A percentile compares a stretch with the other conserved stretches of the same genome.
Conservation (phyloP, 2,113 vertebrate species). For the Zootoca vivipara region DNA sequence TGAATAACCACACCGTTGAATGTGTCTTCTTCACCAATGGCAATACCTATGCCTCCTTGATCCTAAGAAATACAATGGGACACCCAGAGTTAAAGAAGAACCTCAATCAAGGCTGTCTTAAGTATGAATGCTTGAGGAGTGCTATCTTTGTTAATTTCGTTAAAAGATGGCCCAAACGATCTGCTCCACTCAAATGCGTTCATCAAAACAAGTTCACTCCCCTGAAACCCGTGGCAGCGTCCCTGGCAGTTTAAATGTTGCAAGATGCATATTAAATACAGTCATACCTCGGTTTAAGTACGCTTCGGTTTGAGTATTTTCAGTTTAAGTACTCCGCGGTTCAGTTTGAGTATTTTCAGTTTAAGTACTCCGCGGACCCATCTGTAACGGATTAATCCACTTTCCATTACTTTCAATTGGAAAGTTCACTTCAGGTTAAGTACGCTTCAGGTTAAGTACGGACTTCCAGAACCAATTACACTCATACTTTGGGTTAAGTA, state of each 20-base stretch:
- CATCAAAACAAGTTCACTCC: neutral
- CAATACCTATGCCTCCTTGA: slow-evolving; percentile 84
- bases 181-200: neutral
- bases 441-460: too few species aligned
- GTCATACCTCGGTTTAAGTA: too few species aligned
- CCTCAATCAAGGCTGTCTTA: neutral
- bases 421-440: too few species aligned
- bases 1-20: slow-evolving; percentile 79
- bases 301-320: too few species aligned
- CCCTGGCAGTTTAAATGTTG: neutral
- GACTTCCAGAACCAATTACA: too few species aligned
- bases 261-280: too few species aligned
- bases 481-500: too few species aligned
- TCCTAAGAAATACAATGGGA: slow-evolving; percentile 74
- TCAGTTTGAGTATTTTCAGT: too few species aligned
- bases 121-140: neutral
- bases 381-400: too few species aligned
- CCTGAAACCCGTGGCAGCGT: neutral
- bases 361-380: too few species aligned
- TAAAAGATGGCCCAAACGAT: neutral
- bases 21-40: slow-evolving; percentile 85
- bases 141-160: neutral
- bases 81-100: slow-evolving; percentile 6
- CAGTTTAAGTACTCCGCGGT: too few species aligned
- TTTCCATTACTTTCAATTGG: too few species aligned